These are phyloP conservation scores for Lycaon pictus DNA, from an alignment of 2,113 vertebrate species.

Conservation along the genomic window DNA sequence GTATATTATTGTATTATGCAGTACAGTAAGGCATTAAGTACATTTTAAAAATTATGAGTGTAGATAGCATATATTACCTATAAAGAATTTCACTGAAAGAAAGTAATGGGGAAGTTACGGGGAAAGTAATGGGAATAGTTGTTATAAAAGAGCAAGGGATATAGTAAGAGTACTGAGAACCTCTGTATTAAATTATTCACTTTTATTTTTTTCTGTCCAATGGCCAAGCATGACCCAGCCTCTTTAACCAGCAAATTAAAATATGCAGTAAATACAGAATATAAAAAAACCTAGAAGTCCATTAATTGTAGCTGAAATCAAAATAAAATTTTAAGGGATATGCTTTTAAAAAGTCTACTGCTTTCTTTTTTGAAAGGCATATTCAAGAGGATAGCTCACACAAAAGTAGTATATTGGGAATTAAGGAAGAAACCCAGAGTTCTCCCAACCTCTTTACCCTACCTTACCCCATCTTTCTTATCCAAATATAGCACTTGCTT, in stretches of 20 bases:
- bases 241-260: slow-evolving; percentile 58
- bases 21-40: not conserved
- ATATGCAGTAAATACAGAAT: slow-evolving; percentile 33
- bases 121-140: not conserved
- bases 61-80: not conserved
- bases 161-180: not conserved
- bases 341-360: not conserved
- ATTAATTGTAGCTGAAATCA: slow-evolving; percentile 1
- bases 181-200: slow-evolving; percentile 37
- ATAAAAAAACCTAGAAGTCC: not conserved
- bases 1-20: not conserved
- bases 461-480: not conserved
- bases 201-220: slow-evolving; percentile 32
- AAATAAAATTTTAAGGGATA: slow-evolving; percentile 45
- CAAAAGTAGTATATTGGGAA: not conserved
- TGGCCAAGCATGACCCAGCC: not conserved
- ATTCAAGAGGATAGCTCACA: not conserved
- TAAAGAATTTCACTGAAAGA: not conserved
- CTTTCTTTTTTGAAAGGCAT: not conserved
- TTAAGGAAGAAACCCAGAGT: not conserved
- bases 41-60: not conserved
- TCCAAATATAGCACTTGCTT: not conserved
- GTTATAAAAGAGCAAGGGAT: not conserved
- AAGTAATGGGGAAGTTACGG: not conserved
- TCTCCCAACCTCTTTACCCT: not conserved